A percentile compares a stretch with the other conserved stretches of the same genome.
These are phyloP conservation scores for Limnephilus rhombicus DNA, from an alignment of 2,888 invertebrate genomes.

Conservation along the genomic window DNA sequence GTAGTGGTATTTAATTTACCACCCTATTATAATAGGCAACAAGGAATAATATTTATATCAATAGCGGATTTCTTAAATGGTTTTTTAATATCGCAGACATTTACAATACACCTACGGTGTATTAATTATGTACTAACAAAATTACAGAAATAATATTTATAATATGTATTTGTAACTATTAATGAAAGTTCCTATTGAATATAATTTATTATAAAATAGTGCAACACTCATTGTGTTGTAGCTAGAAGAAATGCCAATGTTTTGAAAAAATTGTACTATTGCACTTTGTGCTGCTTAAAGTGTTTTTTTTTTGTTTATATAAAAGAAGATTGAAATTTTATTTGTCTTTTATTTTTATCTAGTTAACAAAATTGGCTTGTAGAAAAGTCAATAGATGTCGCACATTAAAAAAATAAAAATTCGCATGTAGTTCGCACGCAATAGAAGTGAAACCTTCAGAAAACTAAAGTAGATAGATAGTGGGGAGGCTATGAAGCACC, in stretches of 20 bases:
- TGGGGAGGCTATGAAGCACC: too few relatives aligned
- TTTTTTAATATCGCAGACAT: neutral
- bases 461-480: too few relatives aligned
- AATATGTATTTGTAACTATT: neutral
- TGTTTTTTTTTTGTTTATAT: neutral
- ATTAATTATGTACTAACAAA: neutral
- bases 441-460: too few relatives aligned
- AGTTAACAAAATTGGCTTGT: neutral
- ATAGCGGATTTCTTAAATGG: neutral
- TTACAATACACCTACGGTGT: neutral
- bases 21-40: neutral
- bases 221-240: neutral
- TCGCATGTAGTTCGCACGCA: too few relatives aligned
- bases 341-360: neutral
- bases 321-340: neutral
- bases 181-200: neutral
- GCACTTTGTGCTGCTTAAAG: neutral
- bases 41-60: neutral
- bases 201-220: neutral
- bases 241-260: neutral
- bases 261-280: neutral
- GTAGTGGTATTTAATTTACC: neutral
- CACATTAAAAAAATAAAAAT: too few relatives aligned
- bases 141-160: neutral
- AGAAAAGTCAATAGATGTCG: neutral